Base-by-base conservation (phyloP, 1,140 invertebrate species). In the Drosophila novamexicana region DNA sequence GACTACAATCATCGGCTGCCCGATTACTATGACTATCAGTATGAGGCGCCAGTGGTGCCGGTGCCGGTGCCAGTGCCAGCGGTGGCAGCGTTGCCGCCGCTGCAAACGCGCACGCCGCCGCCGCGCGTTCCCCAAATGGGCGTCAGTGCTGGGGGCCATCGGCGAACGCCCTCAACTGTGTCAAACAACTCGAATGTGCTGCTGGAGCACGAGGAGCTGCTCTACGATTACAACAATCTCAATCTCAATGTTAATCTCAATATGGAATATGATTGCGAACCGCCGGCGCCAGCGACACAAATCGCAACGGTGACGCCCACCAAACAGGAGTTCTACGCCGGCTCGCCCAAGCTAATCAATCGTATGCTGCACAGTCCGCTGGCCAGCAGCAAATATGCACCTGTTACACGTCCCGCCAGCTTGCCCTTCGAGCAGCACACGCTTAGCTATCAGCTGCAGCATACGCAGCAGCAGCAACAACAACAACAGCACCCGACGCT, bases 351-450 rank as follows among this genome's bases (percentile, higher is more conserved):
- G 72, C 67, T 90, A 4, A 53, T 84, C 6, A 90, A 91, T 47
- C 90, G 90, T 0, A 45, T 89, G 63, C 14, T 92, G 18, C 79
- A 92, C 85, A 72, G 90, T 57, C 90, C 81, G 42, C 42, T 86
- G 66, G 73, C 78, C 9, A 81, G 73, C 49, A 75, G 68, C 10
- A 84, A 91, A 18, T 91, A 86, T 5, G 71, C 68, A n/a, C 54
- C 66, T 1, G 92, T 92, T 0, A 88, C 94, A 57, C 93, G 96
- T 40, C 96, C 96, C 0, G 95, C 94, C 1, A 97, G 96, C 71
- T 89, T 97, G 8, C 96, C 94, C 3, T 84, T 94, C 7, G 83
- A 88, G 52, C 83, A 86, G 49, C 83, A 88, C 36, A 44, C 61
- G 8, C 47, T 85, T 3, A 59, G 37, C 66, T 82, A 75, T 9